These are phyloP conservation scores for Platycnemis pennipes DNA, from an alignment of 2,888 invertebrate species.

Conservation along the genomic window DNA sequence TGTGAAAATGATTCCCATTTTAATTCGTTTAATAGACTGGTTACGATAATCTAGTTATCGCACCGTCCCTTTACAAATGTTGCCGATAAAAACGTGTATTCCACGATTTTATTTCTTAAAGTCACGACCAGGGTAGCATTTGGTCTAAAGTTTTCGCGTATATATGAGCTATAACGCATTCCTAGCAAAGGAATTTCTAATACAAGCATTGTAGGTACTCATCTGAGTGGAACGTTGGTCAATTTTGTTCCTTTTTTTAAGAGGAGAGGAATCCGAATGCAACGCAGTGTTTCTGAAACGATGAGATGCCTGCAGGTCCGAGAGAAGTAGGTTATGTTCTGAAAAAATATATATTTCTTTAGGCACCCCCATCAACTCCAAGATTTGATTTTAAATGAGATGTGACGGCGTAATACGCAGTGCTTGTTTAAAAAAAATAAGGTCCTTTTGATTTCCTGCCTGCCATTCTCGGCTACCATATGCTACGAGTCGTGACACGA, in stretches of 20 bases:
- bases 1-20: too few relatives aligned
- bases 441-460: background rate
- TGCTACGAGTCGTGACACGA: slow-evolving; percentile 12
- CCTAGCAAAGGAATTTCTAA: too few relatives aligned
- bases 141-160: too few relatives aligned
- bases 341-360: background rate
- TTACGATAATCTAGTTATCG: too few relatives aligned
- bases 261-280: background rate
- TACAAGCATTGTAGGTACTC: too few relatives aligned
- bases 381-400: background rate
- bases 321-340: background rate
- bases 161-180: too few relatives aligned
- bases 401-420: slow-evolving; percentile 22
- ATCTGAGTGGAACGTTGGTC: too few relatives aligned
- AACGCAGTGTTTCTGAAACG: background rate
- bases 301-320: background rate
- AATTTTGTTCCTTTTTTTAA: background rate
- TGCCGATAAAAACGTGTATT: too few relatives aligned
- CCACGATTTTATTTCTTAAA: too few relatives aligned
- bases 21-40: too few relatives aligned
- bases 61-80: too few relatives aligned
- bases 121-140: too few relatives aligned
- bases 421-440: background rate
- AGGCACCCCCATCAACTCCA: background rate
- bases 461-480: slow-evolving; percentile 12